Percentiles rank a stretch among this genome's conserved stretches.
These are phyloP conservation scores for Dolichallabes microphthalmus DNA, from an alignment of 2,113 vertebrate species.

Conservation along the genomic window DNA sequence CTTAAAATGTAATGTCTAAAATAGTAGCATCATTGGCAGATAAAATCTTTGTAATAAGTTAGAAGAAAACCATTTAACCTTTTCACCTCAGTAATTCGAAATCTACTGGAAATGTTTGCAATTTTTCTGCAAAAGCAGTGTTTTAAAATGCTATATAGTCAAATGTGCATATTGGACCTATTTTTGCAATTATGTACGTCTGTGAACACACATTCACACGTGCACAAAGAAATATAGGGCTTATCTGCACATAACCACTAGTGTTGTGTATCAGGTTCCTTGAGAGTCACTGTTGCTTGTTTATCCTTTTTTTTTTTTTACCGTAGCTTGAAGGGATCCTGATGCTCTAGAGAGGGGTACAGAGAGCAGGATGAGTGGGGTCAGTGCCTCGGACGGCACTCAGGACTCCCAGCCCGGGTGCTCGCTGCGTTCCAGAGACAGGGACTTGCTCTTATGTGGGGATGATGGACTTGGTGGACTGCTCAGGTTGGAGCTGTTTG, in stretches of 20 bases:
- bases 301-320: not conserved
- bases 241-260: slow-evolving; percentile 21
- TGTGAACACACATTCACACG: slow-evolving; percentile 22
- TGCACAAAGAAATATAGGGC: slow-evolving; percentile 19
- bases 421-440: slow-evolving; percentile 91
- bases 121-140: slow-evolving; percentile 22
- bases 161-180: slow-evolving; percentile 10
- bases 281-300: not conserved
- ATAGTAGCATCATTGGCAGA: not conserved
- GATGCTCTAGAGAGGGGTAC: slow-evolving; percentile 52
- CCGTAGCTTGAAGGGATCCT: not conserved
- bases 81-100: not conserved
- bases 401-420: slow-evolving; percentile 94
- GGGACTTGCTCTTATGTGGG: slow-evolving; percentile 93
- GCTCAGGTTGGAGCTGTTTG: slow-evolving; percentile 99
- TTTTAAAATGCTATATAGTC: slow-evolving; percentile 12
- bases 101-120: not conserved
- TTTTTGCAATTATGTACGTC: slow-evolving; percentile 15
- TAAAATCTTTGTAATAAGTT: not conserved
- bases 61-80: not conserved
- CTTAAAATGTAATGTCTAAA: slow-evolving; percentile 13
- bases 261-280: slow-evolving; percentile 11
- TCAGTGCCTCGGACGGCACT: slow-evolving; percentile 67
- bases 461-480: slow-evolving; percentile 93
- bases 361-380: slow-evolving; percentile 51